phyloP scores from a whole-genome alignment of 2,888 invertebrate species.

The Epinotia nisella region DNA sequence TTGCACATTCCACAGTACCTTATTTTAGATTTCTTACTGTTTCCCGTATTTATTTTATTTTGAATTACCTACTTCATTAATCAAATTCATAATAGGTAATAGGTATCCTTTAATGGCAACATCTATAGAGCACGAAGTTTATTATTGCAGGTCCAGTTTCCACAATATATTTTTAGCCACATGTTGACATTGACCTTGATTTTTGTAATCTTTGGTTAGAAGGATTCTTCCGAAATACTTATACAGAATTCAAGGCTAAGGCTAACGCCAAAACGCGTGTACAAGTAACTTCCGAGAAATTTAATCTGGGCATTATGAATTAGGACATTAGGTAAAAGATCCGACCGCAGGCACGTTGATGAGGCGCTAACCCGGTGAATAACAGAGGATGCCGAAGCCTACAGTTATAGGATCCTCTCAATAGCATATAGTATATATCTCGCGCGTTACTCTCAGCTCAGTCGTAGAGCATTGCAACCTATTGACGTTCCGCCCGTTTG shows the following conservation, averaged over 20 bases:
- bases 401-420: no score
- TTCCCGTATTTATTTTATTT: neutral
- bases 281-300: neutral
- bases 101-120: no score
- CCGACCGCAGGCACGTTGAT: no score
- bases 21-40: neutral
- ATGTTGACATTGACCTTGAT: neutral
- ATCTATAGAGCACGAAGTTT: neutral
- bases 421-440: no score
- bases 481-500: no score
- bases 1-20: neutral
- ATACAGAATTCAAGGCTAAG: no score
- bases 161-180: neutral
- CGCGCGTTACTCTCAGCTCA: no score
- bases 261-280: neutral
- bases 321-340: no score
- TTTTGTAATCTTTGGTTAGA: neutral
- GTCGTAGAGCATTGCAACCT: no score
- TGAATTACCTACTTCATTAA: neutral
- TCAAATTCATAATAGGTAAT: neutral
- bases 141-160: neutral
- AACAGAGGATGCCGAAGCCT: no score
- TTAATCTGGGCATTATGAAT: neutral
- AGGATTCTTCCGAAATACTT: no score
- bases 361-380: neutral